Conservation (phyloP, 2,888 invertebrate genomes). For the Dryobota labecula region DNA sequence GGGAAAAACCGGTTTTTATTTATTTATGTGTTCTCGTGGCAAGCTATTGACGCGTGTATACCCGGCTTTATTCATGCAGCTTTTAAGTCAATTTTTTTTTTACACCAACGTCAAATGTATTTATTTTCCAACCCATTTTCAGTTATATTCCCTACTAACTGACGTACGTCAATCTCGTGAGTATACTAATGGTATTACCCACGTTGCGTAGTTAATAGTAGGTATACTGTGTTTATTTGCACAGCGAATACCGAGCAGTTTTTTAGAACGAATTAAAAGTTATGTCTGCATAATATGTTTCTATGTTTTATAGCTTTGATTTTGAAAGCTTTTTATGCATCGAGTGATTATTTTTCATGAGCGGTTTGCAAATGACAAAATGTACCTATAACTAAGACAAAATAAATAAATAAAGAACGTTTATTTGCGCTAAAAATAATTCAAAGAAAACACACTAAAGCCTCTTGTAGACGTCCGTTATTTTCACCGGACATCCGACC, state of each 20-base stretch:
- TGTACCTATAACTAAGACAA: too few relatives aligned
- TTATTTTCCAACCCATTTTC: conserved; percentile 4
- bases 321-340: not conserved
- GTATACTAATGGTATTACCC: conserved; percentile 11
- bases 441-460: too few relatives aligned
- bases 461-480: too few relatives aligned
- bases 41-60: not conserved
- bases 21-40: not conserved
- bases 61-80: not conserved
- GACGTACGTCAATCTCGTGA: conserved; percentile 3
- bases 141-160: not conserved
- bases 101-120: not conserved
- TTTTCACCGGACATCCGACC: too few relatives aligned
- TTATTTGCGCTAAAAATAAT: too few relatives aligned
- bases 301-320: not conserved
- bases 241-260: not conserved
- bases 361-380: not conserved
- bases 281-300: not conserved
- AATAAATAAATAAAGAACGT: too few relatives aligned
- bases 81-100: not conserved
- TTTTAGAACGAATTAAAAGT: conserved; percentile 2
- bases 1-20: too few relatives aligned
- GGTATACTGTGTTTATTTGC: not conserved
- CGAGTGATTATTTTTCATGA: not conserved
- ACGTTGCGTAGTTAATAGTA: not conserved